These are phyloP conservation scores for Danaus chrysippus DNA, from an alignment of 2,888 invertebrate genomes.

Conservation along the genomic window DNA sequence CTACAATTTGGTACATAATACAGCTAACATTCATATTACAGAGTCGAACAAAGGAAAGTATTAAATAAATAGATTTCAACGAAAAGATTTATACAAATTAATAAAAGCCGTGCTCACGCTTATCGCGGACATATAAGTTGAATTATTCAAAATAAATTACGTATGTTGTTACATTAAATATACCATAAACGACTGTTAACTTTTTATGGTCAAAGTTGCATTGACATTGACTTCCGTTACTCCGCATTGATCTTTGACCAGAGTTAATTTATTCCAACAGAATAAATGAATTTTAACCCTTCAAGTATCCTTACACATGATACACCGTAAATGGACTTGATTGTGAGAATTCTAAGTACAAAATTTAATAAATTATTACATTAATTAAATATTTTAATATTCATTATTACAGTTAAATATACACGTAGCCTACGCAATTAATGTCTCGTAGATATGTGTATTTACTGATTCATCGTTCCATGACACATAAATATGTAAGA, in stretches of 20 bases:
- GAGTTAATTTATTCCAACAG: slow-evolving; percentile 21
- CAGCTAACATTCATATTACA: too few species aligned
- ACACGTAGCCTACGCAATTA: background rate
- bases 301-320: too few species aligned
- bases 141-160: slow-evolving; percentile 25
- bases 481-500: slow-evolving; percentile 25
- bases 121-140: slow-evolving; percentile 27
- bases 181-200: slow-evolving; percentile 20
- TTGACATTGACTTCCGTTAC: slow-evolving; percentile 47
- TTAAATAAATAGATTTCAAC: too few species aligned
- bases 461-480: slow-evolving; percentile 25
- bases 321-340: too few species aligned
- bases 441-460: background rate
- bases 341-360: too few species aligned
- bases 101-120: too few species aligned
- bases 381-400: too few species aligned
- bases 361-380: too few species aligned
- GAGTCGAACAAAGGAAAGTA: too few species aligned
- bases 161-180: slow-evolving; percentile 20
- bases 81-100: too few species aligned
- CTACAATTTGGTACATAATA: background rate
- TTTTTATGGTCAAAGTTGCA: slow-evolving; percentile 39
- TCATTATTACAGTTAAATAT: background rate
- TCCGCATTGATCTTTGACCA: slow-evolving; percentile 48
- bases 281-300: background rate